Percentiles rank a stretch among this genome's conserved stretches.
These are phyloP conservation scores for Gobius niger DNA, from an alignment of 2,113 vertebrate species.

Conservation along the genomic window DNA sequence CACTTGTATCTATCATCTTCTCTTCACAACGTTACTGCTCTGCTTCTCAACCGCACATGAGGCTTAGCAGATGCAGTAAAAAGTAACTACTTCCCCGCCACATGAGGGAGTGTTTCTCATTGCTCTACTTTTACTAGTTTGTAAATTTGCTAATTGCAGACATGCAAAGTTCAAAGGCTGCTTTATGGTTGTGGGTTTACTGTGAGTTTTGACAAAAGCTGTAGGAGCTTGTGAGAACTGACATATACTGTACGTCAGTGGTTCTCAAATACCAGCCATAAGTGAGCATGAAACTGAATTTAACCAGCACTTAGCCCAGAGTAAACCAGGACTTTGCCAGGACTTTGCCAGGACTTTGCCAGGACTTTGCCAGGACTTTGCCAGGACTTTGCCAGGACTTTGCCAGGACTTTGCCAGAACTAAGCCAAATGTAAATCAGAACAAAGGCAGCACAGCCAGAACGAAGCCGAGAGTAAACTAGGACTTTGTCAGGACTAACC, in stretches of 20 bases:
- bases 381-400: too few species aligned
- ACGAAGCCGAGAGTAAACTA: too few species aligned
- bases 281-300: neutral
- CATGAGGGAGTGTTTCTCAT: slow-evolving; percentile 32
- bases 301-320: too few species aligned
- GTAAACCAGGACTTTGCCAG: neutral
- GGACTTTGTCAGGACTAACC: neutral
- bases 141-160: slow-evolving; percentile 30
- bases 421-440: too few species aligned
- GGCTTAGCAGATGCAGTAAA: slow-evolving; percentile 33
- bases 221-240: neutral
- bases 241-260: neutral
- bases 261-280: neutral
- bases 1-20: slow-evolving; percentile 12
- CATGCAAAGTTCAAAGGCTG: slow-evolving; percentile 6
- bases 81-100: slow-evolving; percentile 25
- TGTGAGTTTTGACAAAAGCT: neutral
- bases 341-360: neutral
- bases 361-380: neutral
- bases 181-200: neutral
- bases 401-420: too few species aligned
- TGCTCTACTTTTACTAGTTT: slow-evolving; percentile 35
- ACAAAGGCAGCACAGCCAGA: too few species aligned
- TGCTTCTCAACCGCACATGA: slow-evolving; percentile 26
- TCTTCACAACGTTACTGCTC: neutral